A percentile compares a stretch with the other conserved stretches of the same genome.
Conservation (phyloP, 2,888 invertebrate species). For the Thyatira batis region DNA sequence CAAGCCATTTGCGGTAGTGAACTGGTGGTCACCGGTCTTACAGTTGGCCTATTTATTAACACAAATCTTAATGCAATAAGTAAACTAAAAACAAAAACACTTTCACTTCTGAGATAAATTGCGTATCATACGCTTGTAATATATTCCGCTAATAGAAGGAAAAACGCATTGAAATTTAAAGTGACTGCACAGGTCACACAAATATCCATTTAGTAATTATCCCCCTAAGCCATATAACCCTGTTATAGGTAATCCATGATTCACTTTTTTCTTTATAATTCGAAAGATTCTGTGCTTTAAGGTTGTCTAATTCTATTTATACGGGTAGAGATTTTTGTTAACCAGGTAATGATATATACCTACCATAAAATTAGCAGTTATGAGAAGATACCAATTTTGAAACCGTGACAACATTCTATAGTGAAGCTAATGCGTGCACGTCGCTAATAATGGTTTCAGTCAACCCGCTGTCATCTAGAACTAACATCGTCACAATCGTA, state of each 20-base stretch:
- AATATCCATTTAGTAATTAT: background rate
- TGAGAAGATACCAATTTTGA: background rate
- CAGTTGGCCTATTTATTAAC: slow-evolving; percentile 29
- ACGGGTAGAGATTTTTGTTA: background rate
- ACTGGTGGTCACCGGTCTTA: slow-evolving; percentile 28
- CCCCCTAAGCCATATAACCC: too few species aligned
- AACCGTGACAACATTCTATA: background rate
- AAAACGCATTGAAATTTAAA: background rate
- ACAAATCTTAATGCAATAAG: slow-evolving; percentile 6
- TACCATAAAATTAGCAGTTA: too few species aligned
- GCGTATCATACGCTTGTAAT: background rate
- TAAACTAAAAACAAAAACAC: background rate
- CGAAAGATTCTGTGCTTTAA: too few species aligned
- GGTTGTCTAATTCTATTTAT: background rate
- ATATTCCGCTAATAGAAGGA: background rate
- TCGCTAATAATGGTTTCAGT: background rate
- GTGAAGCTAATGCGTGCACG: background rate
- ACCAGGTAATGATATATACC: background rate
- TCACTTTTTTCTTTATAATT: too few species aligned
- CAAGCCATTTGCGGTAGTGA: slow-evolving; percentile 33
- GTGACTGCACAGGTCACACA: background rate
- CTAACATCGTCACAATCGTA: background rate
- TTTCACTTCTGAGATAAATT: background rate
- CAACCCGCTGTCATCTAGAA: background rate
- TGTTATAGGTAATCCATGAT: too few species aligned